Evolutionary conservation across 2,113 vertebrate species (phyloP), one percentile per base, ranked within the genome.

Genomic region (Callionymus lyra): DNA sequence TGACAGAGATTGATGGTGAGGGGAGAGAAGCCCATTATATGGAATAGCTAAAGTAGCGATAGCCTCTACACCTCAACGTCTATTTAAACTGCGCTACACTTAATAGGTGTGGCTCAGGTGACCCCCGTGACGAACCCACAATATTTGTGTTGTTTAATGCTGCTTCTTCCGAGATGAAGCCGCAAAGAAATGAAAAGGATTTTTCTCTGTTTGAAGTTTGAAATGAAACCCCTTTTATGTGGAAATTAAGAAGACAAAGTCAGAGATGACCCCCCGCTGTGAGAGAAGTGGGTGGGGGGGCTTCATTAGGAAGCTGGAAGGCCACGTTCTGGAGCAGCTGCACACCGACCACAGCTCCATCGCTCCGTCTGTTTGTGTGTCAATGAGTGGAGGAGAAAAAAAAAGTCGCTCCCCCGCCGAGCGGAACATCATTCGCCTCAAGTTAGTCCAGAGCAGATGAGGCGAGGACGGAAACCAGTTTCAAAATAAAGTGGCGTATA

Each of bases 1-100:
- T 73, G 80, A 80, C 76, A 81, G 56, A 79, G 77, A 81, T 76
- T 69, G 80, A 81, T 77, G 70, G 57, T 31, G 50, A 69, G 64
- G 62, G 59, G 68, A 74, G 67, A 69, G 45, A 55, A 53, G 70
- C 59, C 68, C 69, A 73, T 77, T 77, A 70, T 69, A 63, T 65
- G 63, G 66, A 56, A 56, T 52, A 38, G 73, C 67, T 52, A 52
- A 63, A 63, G 64, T 63, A 72, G 53, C 55, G 76, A 80, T 80
- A 76, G 68, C 72, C 70, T 74, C 57, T 60, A 52, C 72, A 80
- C 72, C 68, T 49, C 59, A 34, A 51, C 68, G 67, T 81, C 71
- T 66, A 48, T 58, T 72, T 64, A 63, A 69, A 66, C 53, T 40
- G 48, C 54, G 18, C 50, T 43, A 40, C 55, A 60, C 59, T 67